A percentile compares a stretch with the other conserved stretches of the same genome.
Conservation (phyloP, 2,888 invertebrate species). For the Xanthorhoe spadicearia region DNA sequence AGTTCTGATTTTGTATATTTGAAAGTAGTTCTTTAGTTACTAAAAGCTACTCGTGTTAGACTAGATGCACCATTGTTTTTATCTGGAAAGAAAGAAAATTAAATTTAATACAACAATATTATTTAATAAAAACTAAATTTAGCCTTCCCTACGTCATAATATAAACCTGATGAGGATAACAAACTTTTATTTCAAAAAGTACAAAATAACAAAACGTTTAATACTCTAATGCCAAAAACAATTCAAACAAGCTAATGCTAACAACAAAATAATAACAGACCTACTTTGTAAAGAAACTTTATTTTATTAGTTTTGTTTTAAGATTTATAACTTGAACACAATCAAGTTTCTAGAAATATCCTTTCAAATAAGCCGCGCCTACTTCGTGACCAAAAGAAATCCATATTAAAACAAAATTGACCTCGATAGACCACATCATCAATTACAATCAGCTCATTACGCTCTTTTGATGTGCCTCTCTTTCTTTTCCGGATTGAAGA, state of each 20-base stretch:
- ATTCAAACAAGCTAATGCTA: too few species aligned
- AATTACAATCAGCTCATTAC: conserved; percentile 81
- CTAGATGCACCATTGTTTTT: conserved; percentile 30
- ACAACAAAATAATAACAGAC: too few species aligned
- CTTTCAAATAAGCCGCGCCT: conserved; percentile 26
- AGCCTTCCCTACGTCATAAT: too few species aligned
- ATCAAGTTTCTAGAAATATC: conserved; percentile 21
- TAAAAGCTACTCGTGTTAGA: background rate
- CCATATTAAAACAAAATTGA: conserved; percentile 66
- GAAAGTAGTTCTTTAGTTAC: too few species aligned
- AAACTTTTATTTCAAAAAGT: too few species aligned
- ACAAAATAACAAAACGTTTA: too few species aligned
- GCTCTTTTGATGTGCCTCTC: conserved; percentile 65
- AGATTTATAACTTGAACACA: background rate
- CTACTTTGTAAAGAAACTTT: too few species aligned
- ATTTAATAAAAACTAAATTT: too few species aligned
- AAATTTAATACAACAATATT: background rate
- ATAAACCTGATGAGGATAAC: too few species aligned
- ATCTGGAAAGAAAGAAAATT: conserved; percentile 65
- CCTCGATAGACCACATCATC: conserved; percentile 79
- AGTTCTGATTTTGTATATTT: too few species aligned
- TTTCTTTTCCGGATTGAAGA: conserved; percentile 40
- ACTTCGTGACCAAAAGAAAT: conserved; percentile 67
- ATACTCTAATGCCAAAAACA: too few species aligned
- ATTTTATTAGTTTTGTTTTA: too few species aligned